Evolutionary conservation across 53 echinoderm and acorn worm species (phyloP), one percentile per base, ranked within the genome.

Genomic region (Temnopleurus reevesii): DNA sequence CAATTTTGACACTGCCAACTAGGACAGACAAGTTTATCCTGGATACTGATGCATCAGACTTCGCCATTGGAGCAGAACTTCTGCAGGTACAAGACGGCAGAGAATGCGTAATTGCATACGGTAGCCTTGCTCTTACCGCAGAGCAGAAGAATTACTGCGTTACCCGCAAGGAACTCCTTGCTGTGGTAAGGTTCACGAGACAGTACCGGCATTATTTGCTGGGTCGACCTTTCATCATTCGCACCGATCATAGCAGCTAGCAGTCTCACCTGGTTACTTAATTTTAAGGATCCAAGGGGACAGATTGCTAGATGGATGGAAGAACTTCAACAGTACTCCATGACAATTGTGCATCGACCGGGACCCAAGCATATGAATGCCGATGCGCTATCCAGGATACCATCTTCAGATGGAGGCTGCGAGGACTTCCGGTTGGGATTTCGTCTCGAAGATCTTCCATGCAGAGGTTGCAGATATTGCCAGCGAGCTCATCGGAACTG

Each of bases 121-220:
- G 28, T 8, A 89, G 76, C 29, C 4, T 71, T 7, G 46, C 25
- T 1, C 30, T 89, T 1, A 18, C 89, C 33, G 12, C 27, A 3
- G 77, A 77, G 47, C 93, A 91, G 58, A 57, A 87, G n/a, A 53
- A 86, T 1, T 93, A 55, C 55, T 55, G 55, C n/a, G 55, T 55
- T 4, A 55, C 55, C 10, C 4, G 55, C 2, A 55, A 21, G 18
- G 55, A 55, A 17, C 18, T 55, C 8, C 55, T 55, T n/a, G 55
- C 55, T 3, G 55, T 55, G 10, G 55, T 55, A 10, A 55, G n/a
- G 18, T 55, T 55, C 10, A 55, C 55, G 3, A 6, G 55, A 10
- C 55, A 55, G 18, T 55, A 55, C n/a, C 55, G 55, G 10, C 55
- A 55, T 10, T 55, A 55, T 17, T 21, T 55, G 8, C 18, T 55